A percentile compares a stretch with the other conserved stretches of the same genome.
phyloP scores from a whole-genome alignment of 2,113 vertebrate species.

The Leucopternis melanops region DNA sequence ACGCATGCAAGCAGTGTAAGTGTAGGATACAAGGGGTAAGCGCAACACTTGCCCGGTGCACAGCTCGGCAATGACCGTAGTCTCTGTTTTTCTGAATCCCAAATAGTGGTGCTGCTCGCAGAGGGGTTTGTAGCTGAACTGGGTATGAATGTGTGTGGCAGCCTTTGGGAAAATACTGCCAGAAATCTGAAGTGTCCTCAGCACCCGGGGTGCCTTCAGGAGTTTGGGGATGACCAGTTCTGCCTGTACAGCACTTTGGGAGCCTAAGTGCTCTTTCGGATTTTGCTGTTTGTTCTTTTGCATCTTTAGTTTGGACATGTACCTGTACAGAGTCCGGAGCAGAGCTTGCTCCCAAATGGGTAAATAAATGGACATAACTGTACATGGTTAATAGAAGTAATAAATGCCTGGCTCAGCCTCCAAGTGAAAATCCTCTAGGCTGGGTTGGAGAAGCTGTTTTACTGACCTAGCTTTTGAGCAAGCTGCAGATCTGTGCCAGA shows the following conservation, averaged over 20 bases:
- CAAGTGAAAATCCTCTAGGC: background rate
- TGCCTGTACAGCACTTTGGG: background rate
- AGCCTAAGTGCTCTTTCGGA: background rate
- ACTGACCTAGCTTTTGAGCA: background rate
- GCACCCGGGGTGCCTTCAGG: rapidly evolving
- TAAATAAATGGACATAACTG: background rate
- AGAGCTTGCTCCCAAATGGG: background rate
- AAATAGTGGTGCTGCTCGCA: background rate
- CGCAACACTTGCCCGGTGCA: rapidly evolving
- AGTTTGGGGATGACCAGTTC: background rate
- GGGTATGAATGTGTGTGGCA: background rate
- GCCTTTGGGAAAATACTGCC: background rate
- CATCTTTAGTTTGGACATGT: background rate
- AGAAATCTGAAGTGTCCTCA: background rate
- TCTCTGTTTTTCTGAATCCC: background rate
- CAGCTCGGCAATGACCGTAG: rapidly evolving
- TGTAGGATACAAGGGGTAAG: background rate
- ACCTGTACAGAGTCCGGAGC: background rate
- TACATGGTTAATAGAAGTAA: background rate
- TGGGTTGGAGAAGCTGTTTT: background rate
- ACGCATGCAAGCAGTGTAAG: background rate
- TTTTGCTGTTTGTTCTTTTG: background rate
- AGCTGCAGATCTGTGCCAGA: background rate
- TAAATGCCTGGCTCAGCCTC: background rate
- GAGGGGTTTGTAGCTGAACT: background rate